A percentile compares a stretch with the other conserved stretches of the same genome.
These are phyloP conservation scores for Galeopsomyia nigrocyanea DNA, from an alignment of 2,888 invertebrate genomes.

Conservation along the genomic window DNA sequence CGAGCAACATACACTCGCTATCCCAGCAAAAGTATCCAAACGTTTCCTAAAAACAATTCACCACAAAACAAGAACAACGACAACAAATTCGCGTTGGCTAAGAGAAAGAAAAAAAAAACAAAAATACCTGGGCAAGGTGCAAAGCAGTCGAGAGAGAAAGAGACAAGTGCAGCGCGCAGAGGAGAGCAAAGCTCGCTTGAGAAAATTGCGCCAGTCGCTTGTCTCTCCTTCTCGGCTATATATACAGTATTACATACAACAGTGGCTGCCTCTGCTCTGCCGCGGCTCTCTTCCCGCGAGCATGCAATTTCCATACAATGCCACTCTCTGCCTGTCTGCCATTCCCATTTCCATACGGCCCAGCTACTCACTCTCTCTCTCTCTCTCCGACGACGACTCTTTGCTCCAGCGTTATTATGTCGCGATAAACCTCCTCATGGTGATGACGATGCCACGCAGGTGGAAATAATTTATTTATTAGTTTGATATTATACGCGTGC, in stretches of 20 bases:
- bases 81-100: too few relatives aligned
- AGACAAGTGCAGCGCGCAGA: too few relatives aligned
- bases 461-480: constrained; percentile 13
- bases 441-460: constrained; percentile 56
- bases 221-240: background rate
- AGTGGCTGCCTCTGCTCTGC: constrained; percentile 60
- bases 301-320: constrained; percentile 68
- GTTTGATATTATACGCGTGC: background rate
- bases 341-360: constrained; percentile 63
- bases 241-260: constrained; percentile 57
- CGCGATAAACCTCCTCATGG: constrained; percentile 64
- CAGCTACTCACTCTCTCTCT: background rate
- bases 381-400: constrained; percentile 47
- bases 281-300: constrained; percentile 46
- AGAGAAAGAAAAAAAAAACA: too few relatives aligned
- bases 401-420: constrained; percentile 39
- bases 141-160: too few relatives aligned
- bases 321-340: constrained; percentile 52
- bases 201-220: too few relatives aligned
- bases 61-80: too few relatives aligned
- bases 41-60: too few relatives aligned
- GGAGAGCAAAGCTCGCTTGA: too few relatives aligned
- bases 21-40: too few relatives aligned
- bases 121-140: too few relatives aligned
- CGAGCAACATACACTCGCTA: too few relatives aligned